phyloP scores from a whole-genome alignment of 2,113 vertebrate genomes.

The Mormoops blainvillei region DNA sequence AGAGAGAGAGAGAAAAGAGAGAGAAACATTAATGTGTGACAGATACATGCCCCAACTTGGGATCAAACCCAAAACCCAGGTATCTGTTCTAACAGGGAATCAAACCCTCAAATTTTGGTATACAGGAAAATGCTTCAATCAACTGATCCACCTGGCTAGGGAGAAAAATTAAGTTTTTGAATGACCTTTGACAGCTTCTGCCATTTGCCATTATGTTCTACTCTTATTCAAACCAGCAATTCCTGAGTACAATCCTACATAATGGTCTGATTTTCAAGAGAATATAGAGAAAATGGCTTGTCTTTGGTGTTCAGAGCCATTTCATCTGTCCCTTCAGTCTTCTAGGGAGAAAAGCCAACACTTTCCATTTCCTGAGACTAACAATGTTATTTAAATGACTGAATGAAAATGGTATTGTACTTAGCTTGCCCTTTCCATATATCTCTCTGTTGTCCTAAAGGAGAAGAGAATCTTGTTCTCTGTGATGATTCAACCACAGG shows the following conservation, averaged over 20 bases:
- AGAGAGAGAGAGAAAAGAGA: too few relatives aligned
- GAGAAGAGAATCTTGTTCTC: background rate
- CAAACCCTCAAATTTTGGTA: too few relatives aligned
- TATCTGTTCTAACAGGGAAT: too few relatives aligned
- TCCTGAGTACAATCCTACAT: background rate
- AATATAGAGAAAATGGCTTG: background rate
- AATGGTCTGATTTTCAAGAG: conserved; percentile 9
- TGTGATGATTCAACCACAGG: background rate
- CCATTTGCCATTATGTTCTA: background rate
- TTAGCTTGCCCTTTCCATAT: background rate
- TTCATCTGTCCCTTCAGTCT: conserved; percentile 14
- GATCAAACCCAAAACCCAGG: too few relatives aligned
- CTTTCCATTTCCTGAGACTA: conserved; percentile 13
- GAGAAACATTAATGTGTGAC: too few relatives aligned
- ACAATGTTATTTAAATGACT: background rate
- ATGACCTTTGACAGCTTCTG: background rate
- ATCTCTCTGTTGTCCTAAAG: background rate
- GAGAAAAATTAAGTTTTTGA: conserved; percentile 9
- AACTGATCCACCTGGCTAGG: too few relatives aligned
- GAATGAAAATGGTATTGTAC: background rate
- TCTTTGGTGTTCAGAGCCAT: background rate
- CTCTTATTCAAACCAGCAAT: conserved; percentile 3
- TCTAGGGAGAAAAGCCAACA: background rate
- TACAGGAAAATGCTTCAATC: too few relatives aligned
- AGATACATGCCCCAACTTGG: too few relatives aligned